These are phyloP conservation scores for Sebastes cheni DNA, from an alignment of 2,797 vertebrate species.

Conservation along the genomic window DNA sequence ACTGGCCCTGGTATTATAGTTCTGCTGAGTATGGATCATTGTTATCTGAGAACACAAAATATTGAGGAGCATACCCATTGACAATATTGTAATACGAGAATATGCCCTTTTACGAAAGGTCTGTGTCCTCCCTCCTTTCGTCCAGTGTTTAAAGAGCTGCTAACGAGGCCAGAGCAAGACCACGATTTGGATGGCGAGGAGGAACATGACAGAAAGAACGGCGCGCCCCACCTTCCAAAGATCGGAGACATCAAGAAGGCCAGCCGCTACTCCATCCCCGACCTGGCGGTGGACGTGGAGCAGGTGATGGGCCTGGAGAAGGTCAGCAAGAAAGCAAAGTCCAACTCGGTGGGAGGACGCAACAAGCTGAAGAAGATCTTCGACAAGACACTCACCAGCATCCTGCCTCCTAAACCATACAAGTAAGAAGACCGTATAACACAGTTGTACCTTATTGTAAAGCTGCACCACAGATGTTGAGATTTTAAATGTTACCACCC, in stretches of 20 bases:
- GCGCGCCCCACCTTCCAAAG: constrained; percentile 96
- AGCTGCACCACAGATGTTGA: not conserved
- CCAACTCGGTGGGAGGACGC: constrained; percentile 93
- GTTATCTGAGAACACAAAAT: too few species aligned
- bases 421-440: constrained; percentile 83
- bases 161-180: constrained; percentile 93
- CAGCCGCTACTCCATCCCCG: constrained; percentile 97
- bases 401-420: constrained; percentile 98
- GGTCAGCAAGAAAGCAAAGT: constrained; percentile 95
- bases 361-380: constrained; percentile 99
- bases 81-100: not conserved
- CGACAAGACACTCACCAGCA: constrained; percentile 98
- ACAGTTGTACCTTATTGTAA: not conserved
- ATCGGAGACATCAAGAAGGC: constrained; percentile 98
- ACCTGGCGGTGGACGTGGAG: constrained; percentile 97
- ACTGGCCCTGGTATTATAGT: too few species aligned
- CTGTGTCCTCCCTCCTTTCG: not conserved
- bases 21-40: too few species aligned
- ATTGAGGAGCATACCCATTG: too few species aligned
- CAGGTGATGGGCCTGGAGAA: constrained; percentile 98
- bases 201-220: constrained; percentile 94
- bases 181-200: constrained; percentile 80
- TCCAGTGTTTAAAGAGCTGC: constrained; percentile 96
- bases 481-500: too few species aligned
- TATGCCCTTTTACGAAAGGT: not conserved